phyloP scores from a whole-genome alignment of 2,113 vertebrate genomes.

The Xiphophorus maculatus region DNA sequence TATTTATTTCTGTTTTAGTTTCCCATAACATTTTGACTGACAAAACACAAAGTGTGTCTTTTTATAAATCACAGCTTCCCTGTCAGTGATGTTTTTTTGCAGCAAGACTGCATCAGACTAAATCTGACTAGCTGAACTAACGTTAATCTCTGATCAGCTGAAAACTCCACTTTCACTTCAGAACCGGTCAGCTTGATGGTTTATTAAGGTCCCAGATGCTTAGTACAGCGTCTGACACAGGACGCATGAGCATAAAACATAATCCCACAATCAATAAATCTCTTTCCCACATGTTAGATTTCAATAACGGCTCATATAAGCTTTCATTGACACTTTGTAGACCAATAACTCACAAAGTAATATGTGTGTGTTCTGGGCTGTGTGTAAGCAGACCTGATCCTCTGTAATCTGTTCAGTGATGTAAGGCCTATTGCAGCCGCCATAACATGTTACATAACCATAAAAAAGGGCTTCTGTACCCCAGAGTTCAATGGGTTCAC shows the following conservation, averaged over 20 bases:
- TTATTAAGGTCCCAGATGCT: background rate
- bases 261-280: background rate
- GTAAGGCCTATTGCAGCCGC: constrained; percentile 62
- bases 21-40: too few species aligned
- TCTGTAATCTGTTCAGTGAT: constrained; percentile 66
- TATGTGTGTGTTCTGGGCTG: constrained; percentile 26
- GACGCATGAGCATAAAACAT: background rate
- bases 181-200: background rate
- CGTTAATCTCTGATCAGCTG: background rate
- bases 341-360: constrained; percentile 27
- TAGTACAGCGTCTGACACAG: background rate
- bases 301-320: constrained; percentile 18
- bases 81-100: background rate
- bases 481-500: constrained; percentile 63
- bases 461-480: constrained; percentile 55
- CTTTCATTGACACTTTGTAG: constrained; percentile 22
- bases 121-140: background rate
- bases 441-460: constrained; percentile 71
- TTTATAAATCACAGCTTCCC: background rate
- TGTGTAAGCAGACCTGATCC: constrained; percentile 64
- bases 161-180: background rate
- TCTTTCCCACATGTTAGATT: constrained; percentile 14
- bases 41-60: background rate
- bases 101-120: background rate
- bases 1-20: too few species aligned